Base-by-base conservation (phyloP, 2,113 vertebrate genomes). In the Salvator merianae region DNA sequence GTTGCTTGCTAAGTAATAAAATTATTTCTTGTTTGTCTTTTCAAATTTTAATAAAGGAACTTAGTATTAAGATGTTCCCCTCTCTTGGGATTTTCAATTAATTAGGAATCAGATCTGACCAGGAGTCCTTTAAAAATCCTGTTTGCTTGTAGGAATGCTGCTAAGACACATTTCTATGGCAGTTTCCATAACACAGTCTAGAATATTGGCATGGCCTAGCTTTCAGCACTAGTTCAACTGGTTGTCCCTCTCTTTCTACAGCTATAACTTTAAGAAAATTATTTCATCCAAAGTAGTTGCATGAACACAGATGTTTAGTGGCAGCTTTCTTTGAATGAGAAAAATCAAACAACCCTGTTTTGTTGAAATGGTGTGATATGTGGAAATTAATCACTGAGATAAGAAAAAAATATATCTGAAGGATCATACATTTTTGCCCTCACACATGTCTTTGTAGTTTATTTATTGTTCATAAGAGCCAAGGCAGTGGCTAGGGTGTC, bases 221-320 rank as follows among this genome's bases (percentile, higher is more conserved):
- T 22, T 40, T 26, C 43, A 62, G 75, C 0, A 84, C 65, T 59
- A 75, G 14, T 71, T 62, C 36, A 76, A 77, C 72, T 30, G 22
- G 59, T 38, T 53, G 70, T 43, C 30, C n/a, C 38, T 70, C 77
- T 74, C 32, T 34, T 72, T 63, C 62, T 28, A 10, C 40, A 38
- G 66, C 28, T 86, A 32, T 12, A 40, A 53, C 84, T 84, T 3
- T 12, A 90, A 85, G 82, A 86, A 59, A 86, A 13, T 18, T 71
- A 63, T 38, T 71, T 82, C 66, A 84, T 85, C 72, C 14, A 84
- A 86, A 59, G 28, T 85, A 0, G 30, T 24, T 18, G 28, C 28
- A 72, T 63, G 72, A 82, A 82, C 55, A 34, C 86, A 80, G 43
- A 34, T 82, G 36, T 87, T 87, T 88, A 74, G 62, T 77, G 82